A percentile compares a stretch with the other conserved stretches of the same genome.
phyloP scores from a whole-genome alignment of 2,888 invertebrate genomes.

The Liopterus haemorrhoidalis region DNA sequence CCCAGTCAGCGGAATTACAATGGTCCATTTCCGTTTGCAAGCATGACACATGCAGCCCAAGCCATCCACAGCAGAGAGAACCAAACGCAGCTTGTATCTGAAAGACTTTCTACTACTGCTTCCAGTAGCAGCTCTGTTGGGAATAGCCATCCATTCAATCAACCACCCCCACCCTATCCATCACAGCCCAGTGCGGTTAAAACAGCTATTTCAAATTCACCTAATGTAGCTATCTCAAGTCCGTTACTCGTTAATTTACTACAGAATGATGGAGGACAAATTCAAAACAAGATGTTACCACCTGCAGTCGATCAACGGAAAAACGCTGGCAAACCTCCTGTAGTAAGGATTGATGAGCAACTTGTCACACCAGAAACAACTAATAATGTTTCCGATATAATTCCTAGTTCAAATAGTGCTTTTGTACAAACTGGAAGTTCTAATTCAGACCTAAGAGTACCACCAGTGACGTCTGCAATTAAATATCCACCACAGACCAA shows the following conservation, averaged over 20 bases:
- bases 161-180: conserved; percentile 48
- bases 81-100: conserved; percentile 24
- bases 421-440: conserved; percentile 16
- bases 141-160: conserved; percentile 40
- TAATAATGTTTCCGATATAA: conserved; percentile 5
- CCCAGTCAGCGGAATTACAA: conserved; percentile 40
- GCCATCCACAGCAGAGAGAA: conserved; percentile 69
- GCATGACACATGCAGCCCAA: conserved; percentile 81
- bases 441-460: conserved; percentile 18
- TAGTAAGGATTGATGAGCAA: conserved; percentile 19
- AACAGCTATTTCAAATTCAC: conserved; percentile 29
- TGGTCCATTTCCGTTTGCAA: conserved; percentile 78
- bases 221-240: conserved; percentile 72
- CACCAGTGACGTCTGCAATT: conserved; percentile 10
- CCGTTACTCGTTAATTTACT: conserved; percentile 86
- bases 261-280: conserved; percentile 68
- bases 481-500: conserved; percentile 16
- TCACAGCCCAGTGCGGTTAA: conserved; percentile 41
- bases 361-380: conserved; percentile 20
- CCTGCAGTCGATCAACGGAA: conserved; percentile 32
- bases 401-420: conserved; percentile 20
- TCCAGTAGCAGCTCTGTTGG: conserved; percentile 24
- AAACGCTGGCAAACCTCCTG: conserved; percentile 11
- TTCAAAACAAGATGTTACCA: conserved; percentile 40
- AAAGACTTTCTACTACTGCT: conserved; percentile 30